Base-by-base conservation (phyloP, 2,113 vertebrate genomes). In the Potamarius usumacintae region DNA sequence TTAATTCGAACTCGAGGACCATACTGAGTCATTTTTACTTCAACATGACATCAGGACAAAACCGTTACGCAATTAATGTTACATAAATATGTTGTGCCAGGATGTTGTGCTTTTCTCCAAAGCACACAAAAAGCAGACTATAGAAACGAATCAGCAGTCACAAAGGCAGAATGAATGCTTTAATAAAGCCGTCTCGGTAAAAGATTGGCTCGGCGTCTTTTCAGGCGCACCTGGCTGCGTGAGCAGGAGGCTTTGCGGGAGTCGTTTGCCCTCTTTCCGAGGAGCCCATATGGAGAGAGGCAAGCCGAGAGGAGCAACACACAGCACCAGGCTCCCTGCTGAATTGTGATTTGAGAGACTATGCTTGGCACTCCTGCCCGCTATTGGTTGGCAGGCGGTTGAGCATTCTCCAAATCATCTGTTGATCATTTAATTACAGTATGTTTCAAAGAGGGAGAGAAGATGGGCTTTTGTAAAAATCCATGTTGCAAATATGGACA, bases 341-440 rank as follows among this genome's bases (percentile, higher is more conserved):
- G 90, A 90, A 90, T 88, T 85, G 89, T 22, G 87, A 86, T 89
- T 90, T 88, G 91, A 92, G 90, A 90, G 92, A 91, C 84, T 72
- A 83, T 27, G 79, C 87, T 91, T 90, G 92, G 91, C 91, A 91
- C 89, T 89, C 84, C 85, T 76, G 89, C 86, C 90, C 84, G 78
- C 91, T 88, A 90, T 90, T 86, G 88, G 85, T 89, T 93, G 92
- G 91, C 91, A 93, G 89, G 67, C 86, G 50, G 71, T 34, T 80
- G 74, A 88, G 91, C 88, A 65, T 88, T 90, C 87, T 88, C 85
- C 81, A 63, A 91, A 92, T 93, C 92, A 93, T 93, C 91, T 92
- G 92, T 91, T 92, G 91, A 91, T 93, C 90, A 84, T 91, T 93
- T 93, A 93, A 93, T 93, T 92, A 93, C 92, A 91, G 88, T 91